Evolutionary conservation across 2,888 invertebrate species (phyloP), one percentile per base, ranked within the genome.

Genomic region (Omphaloscelis lunosa): DNA sequence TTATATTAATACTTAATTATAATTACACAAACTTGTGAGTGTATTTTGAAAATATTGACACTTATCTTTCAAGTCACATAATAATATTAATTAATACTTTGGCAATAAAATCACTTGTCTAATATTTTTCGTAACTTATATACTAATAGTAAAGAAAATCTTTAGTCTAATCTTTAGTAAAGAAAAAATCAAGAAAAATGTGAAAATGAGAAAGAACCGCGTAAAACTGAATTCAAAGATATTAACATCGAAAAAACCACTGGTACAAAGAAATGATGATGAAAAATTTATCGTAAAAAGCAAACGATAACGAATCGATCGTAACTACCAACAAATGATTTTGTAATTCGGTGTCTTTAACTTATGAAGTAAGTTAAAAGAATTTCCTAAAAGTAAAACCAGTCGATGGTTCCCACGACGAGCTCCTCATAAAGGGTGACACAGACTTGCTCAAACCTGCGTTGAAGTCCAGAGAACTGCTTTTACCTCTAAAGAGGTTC

Each of bases 331-430:
- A 39, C 2, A 39, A 3, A 39, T 17, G 20, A 12, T 39, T 51
- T 23, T 15, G 3, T 20, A 72, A 27, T 6, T n/a, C 56, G 56
- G 11, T 23, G 34, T n/a, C 8, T n/a, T 27, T 12, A 4, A 12
- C 27, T 27, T 15, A 58, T 5, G 11, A 59, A 9, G 0, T 79
- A n/a, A n/a, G n/a, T n/a, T 89, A 90, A 70, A n/a, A n/a, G n/a
- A n/a, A n/a, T n/a, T n/a, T n/a, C n/a, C n/a, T n/a, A n/a, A n/a
- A n/a, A n/a, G n/a, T n/a, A n/a, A n/a, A n/a, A n/a, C n/a, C n/a
- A n/a, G n/a, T n/a, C n/a, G n/a, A n/a, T n/a, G n/a, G n/a, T n/a
- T n/a, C n/a, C n/a, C n/a, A n/a, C n/a, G n/a, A n/a, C n/a, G n/a
- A n/a, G n/a, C n/a, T n/a, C n/a, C n/a, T n/a, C n/a, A n/a, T n/a